These are phyloP conservation scores for Mustela nigripes DNA, from an alignment of 2,113 vertebrate genomes.

Conservation along the genomic window DNA sequence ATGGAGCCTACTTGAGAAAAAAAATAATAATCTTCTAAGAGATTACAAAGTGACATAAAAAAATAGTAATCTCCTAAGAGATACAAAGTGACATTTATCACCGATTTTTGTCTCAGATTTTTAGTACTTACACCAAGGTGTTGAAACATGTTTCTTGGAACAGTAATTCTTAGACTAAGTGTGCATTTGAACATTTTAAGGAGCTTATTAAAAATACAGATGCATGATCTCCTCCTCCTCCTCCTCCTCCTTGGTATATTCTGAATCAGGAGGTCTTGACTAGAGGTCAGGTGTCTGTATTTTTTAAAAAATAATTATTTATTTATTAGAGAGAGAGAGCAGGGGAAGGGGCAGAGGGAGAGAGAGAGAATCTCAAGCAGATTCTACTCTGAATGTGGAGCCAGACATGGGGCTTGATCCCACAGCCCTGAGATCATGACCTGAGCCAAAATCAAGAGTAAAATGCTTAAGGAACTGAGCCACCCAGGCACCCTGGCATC, in stretches of 20 bases:
- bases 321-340: background rate
- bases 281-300: background rate
- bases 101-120: background rate
- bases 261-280: background rate
- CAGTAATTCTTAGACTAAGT: background rate
- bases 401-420: background rate
- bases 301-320: background rate
- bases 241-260: background rate
- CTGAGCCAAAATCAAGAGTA: background rate
- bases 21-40: background rate
- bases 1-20: background rate
- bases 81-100: background rate
- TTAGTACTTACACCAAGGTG: background rate
- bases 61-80: background rate
- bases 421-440: background rate
- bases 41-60: no score
- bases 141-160: conserved; percentile 21
- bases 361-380: background rate
- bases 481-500: background rate
- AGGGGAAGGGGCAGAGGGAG: background rate
- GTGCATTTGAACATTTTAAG: background rate
- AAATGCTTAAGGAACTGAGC: background rate
- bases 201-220: conserved; percentile 30
- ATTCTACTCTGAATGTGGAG: background rate
- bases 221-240: background rate